Base-by-base conservation (phyloP, 2,888 invertebrate genomes). In the Argyra leucocephala region DNA sequence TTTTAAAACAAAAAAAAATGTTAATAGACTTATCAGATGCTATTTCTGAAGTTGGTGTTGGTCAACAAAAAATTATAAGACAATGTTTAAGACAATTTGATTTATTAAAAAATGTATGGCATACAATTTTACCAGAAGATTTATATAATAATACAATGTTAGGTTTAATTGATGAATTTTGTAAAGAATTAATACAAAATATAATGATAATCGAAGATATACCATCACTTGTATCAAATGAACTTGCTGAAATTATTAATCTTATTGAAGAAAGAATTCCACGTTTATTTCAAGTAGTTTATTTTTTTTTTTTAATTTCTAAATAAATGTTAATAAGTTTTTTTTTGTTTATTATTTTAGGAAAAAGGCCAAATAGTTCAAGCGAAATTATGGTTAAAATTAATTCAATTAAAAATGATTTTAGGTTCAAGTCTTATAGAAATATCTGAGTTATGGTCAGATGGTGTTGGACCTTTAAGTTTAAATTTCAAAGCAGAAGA, bases 381-480 rank as follows among this genome's bases (percentile, higher is more conserved):
- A 69, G 87, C 90, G 0, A 81, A 83, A 64, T 84, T 83, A 58
- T 95, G 93, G 93, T 82, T 83, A 67, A 90, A 90, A 76, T 85
- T 96, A 65, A 85, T 86, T 69, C 93, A 96, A 76, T 78, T 96
- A 24, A 87, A 90, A 71, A 85, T 89, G 74, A 83, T 97, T 22
- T 82, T 97, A 61, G 87, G 88, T 64, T 91, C 92, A 1, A 89
- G 88, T 58, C 82, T 97, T 67, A 84, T 87, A 71, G 91, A 92
- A 74, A 93, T 93, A 63, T 88, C 88, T 67, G 88, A 91, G 71
- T 86, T 93, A 69, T 97, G 97, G 97, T 88, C 88, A 12, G 89
- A 90, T 67, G 94, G 95, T 18, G 87, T 87, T 72, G 96, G 96
- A 0, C 93, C 94, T 0, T 82, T 96, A 22, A 93, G 93, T 0